Evolutionary conservation across 2,888 invertebrate species (phyloP).

Genomic region (Aproaerema taeniolella): DNA sequence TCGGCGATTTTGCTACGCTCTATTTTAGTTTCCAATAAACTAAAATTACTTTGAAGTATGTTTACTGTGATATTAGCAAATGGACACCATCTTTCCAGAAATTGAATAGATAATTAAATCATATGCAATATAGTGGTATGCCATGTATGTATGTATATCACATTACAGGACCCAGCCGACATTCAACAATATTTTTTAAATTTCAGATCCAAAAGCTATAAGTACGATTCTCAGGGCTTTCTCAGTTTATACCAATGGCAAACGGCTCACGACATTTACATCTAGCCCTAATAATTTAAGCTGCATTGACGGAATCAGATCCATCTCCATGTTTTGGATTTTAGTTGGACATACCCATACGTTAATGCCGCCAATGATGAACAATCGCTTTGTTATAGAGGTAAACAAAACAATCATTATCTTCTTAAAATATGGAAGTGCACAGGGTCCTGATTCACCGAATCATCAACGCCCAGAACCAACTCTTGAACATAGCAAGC

Average conservation of each 20-base stretch:
- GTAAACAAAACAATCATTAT: slow-evolving; percentile 15
- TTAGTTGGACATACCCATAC: slow-evolving; percentile 36
- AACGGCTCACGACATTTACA: slow-evolving; percentile 30
- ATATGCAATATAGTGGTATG: too few species aligned
- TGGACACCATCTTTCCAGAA: too few species aligned
- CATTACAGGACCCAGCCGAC: background rate
- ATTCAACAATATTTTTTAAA: slow-evolving; percentile 9
- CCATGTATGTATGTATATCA: background rate
- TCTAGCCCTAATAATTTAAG: slow-evolving; percentile 29
- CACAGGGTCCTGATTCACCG: too few species aligned
- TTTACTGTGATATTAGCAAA: too few species aligned
- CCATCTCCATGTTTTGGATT: slow-evolving; percentile 48
- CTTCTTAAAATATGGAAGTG: background rate
- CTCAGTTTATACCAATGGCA: slow-evolving; percentile 48
- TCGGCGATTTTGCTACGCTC: too few species aligned
- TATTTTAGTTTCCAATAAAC: too few species aligned
- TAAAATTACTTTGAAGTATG: too few species aligned
- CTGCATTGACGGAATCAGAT: slow-evolving; percentile 43
- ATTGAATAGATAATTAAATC: too few species aligned
- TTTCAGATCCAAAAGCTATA: slow-evolving; percentile 30
- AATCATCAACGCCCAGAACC: too few species aligned
- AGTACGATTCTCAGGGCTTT: slow-evolving; percentile 25
- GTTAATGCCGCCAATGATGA: slow-evolving; percentile 11
- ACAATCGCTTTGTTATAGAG: slow-evolving; percentile 16
- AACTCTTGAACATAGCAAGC: too few species aligned